Percentiles rank a stretch among this genome's conserved stretches.
Evolutionary conservation across 1,140 invertebrate genomes (phyloP).

Genomic region (Plectus sambesii): DNA sequence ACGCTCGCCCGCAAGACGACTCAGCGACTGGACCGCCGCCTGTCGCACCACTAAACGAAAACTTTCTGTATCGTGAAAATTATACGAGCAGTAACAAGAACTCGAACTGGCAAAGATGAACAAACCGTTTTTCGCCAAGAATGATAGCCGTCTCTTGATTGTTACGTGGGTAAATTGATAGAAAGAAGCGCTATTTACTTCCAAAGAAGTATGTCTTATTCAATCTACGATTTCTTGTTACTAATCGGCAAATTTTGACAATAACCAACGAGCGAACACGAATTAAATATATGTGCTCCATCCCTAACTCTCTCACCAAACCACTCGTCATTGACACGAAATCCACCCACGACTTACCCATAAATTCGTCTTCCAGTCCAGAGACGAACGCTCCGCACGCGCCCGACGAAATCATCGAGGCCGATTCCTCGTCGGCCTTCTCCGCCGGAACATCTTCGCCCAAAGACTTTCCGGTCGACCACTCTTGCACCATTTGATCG

Average conservation of each 20-base stretch:
- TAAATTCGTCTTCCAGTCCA: constrained; percentile 92
- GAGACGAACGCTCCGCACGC: constrained; percentile 96
- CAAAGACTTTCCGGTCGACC: constrained; percentile 80
- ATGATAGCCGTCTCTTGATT: no score
- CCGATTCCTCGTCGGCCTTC: constrained; percentile 60
- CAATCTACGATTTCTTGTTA: no score
- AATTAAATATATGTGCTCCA: no score
- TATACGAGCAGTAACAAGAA: no score
- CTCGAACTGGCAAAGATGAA: no score
- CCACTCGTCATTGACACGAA: neutral
- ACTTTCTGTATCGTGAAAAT: no score
- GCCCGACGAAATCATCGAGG: constrained; percentile 75
- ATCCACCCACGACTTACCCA: constrained; percentile 54
- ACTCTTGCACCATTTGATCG: constrained; percentile 66
- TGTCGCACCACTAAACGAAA: constrained; percentile 68
- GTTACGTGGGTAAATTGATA: no score
- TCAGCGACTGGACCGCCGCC: constrained; percentile 83
- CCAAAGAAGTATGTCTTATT: no score
- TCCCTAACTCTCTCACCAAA: constrained; percentile 47
- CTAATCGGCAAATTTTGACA: no score
- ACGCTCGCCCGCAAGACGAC: constrained; percentile 70
- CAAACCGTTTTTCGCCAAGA: no score
- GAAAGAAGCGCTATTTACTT: no score
- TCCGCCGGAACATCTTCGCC: constrained; percentile 68
- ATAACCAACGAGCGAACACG: no score